Evolutionary conservation across 2,113 vertebrate genomes (phyloP).

Genomic region (Balaeniceps rex): DNA sequence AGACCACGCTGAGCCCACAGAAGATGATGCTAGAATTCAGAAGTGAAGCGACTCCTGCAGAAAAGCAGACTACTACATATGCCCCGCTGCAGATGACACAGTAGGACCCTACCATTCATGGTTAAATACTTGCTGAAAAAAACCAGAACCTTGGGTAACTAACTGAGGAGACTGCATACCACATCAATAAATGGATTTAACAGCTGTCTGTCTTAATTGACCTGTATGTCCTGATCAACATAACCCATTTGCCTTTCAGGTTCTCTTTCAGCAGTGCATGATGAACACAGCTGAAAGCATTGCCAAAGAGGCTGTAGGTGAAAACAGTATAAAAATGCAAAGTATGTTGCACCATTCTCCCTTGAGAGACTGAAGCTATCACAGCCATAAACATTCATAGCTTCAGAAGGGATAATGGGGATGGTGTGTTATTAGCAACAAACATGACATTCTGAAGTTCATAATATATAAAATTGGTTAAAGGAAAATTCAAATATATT

Average conservation of each 20-base stretch:
- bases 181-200: background rate
- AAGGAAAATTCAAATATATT: background rate
- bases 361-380: background rate
- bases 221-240: background rate
- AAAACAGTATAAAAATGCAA: background rate
- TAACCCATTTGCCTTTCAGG: background rate
- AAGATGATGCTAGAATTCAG: background rate
- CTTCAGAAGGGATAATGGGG: background rate
- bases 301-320: background rate
- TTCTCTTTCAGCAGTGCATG: background rate
- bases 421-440: background rate
- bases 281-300: background rate
- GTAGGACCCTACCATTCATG: background rate
- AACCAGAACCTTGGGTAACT: background rate
- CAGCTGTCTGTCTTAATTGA: background rate
- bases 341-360: background rate
- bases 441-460: background rate
- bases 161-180: background rate
- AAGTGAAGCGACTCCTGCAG: background rate
- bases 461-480: background rate
- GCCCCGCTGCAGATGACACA: background rate
- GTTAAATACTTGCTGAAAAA: background rate
- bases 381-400: background rate
- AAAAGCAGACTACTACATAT: background rate
- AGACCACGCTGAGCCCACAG: accelerated